Evolutionary conservation across 2,797 vertebrate species (phyloP).

Genomic region (Diplodus sargus): DNA sequence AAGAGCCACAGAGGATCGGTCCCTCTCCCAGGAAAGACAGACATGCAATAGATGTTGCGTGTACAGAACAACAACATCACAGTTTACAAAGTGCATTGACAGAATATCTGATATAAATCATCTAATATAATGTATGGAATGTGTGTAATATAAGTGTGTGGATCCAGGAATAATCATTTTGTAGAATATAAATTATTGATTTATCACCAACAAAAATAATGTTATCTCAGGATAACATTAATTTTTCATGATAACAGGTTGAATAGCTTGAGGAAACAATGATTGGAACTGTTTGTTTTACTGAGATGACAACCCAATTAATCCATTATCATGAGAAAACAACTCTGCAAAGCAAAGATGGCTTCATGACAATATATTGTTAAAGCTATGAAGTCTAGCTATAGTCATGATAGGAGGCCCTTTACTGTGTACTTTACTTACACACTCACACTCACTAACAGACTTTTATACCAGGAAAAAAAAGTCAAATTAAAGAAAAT

Average conservation of each 20-base stretch:
- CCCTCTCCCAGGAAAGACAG: no score
- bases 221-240: background rate
- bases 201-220: background rate
- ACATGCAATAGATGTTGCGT: no score
- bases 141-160: no score
- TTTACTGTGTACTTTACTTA: background rate
- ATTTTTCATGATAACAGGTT: background rate
- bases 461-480: no score
- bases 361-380: slow-evolving; percentile 7
- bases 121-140: no score
- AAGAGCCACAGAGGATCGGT: no score
- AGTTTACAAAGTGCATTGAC: no score
- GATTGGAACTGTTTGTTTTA: background rate
- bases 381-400: background rate
- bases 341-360: background rate
- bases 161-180: no score
- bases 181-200: background rate
- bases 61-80: no score
- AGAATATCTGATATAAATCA: no score
- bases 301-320: slow-evolving; percentile 2
- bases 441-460: background rate
- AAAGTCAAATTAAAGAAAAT: background rate
- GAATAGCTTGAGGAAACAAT: background rate
- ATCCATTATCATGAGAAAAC: background rate
- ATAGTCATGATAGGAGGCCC: background rate